Evolutionary conservation across 2,113 vertebrate species (phyloP).

Genomic region (Carettochelys insculpta): DNA sequence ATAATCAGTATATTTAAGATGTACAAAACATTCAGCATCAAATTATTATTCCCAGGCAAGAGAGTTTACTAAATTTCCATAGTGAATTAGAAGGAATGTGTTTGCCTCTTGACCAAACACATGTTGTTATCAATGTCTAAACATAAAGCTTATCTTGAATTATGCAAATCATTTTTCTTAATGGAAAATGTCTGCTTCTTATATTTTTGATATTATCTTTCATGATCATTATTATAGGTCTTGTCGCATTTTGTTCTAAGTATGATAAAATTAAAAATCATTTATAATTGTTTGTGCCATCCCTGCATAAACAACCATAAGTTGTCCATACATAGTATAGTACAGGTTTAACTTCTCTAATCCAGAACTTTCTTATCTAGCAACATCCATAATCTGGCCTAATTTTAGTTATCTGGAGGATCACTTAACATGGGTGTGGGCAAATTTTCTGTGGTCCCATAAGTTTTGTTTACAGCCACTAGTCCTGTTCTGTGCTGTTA

Average conservation of each 20-base stretch:
- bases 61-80: neutral
- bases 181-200: neutral
- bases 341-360: no score
- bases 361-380: no score
- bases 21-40: neutral
- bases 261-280: neutral
- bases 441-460: no score
- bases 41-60: neutral
- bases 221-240: neutral
- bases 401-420: no score
- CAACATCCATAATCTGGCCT: no score
- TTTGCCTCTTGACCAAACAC: neutral
- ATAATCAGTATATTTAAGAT: neutral
- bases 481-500: no score
- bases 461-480: no score
- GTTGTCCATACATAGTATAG: neutral
- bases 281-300: neutral
- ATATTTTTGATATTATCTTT: neutral
- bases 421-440: no score
- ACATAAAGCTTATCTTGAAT: neutral
- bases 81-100: neutral
- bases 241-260: neutral
- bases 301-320: neutral
- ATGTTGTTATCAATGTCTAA: neutral
- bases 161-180: neutral